Evolutionary conservation across 2,797 vertebrate species (phyloP), one percentile per base, ranked within the genome.

Genomic region (Poeciliopsis gracilis): DNA sequence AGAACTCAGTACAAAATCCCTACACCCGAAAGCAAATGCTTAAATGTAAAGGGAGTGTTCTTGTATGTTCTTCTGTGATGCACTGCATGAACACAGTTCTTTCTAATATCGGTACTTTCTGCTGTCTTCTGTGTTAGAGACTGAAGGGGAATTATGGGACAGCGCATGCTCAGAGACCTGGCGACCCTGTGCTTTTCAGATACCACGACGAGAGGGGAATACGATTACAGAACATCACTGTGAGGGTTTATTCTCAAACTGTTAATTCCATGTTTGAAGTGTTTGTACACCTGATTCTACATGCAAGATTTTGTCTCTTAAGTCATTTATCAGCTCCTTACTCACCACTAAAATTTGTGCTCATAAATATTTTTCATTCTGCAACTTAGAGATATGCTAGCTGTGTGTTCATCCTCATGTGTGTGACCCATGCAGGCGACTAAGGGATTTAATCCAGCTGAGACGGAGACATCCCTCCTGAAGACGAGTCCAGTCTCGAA

Each of bases 391-490:
- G 16, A 53, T 18, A 23, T 25, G 23, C 4, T 18, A 47, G 30
- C 2, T 55, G 25, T 74, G 23, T 84, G 25, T 87, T 59, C 55
- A 8, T 76, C n/a, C 47, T n/a, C 10, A 33, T 78, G 5, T 5
- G 1, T 18, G 11, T 84, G 36, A 77, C 53, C 3, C 38, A 71
- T 61, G 77, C 83, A 99, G 97, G 89, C 79, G 66, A 88, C 86
- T 25, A 71, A 93, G 72, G 87, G 90, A 73, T 94, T 98, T 73
- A 92, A 97, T 87, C 93, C 90, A 16, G 89, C 91, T 76, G 93
- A 95, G 79, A 92, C 94, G 75, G 98, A 99, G 89, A 51, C 5
- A 45, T 94, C 96, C 90, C 97, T 98, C 95, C 95, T 97, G 92
- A 89, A 82, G 82, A 92, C 87, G 77, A 88, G 93, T 76, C 95